A percentile compares a stretch with the other conserved stretches of the same genome.
Evolutionary conservation across 2,888 invertebrate genomes (phyloP).

Genomic region (Junonia oenone): DNA sequence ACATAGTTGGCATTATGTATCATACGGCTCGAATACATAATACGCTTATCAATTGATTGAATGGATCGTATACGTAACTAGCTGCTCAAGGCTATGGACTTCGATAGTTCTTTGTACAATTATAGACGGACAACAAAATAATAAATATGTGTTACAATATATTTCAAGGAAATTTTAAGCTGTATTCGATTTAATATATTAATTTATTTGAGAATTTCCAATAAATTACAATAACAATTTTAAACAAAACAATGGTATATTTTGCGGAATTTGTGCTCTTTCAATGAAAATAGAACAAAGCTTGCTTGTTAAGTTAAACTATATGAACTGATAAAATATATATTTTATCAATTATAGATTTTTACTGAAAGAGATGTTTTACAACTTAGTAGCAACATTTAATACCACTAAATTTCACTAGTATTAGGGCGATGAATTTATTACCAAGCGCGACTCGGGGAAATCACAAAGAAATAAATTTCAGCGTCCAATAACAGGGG

Average conservation of each 20-base stretch:
- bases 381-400: not conserved
- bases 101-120: not conserved
- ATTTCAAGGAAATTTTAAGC: no score
- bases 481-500: conserved; percentile 31
- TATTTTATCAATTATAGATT: no score
- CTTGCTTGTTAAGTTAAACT: no score
- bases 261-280: no score
- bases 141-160: not conserved
- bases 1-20: not conserved
- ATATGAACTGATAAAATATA: no score
- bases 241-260: no score
- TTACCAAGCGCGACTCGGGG: conserved; percentile 8
- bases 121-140: not conserved
- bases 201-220: no score
- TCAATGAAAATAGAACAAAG: no score
- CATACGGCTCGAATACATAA: not conserved
- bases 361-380: not conserved
- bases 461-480: conserved; percentile 31
- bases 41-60: conserved; percentile 2
- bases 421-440: conserved; percentile 16
- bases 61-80: not conserved
- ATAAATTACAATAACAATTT: no score
- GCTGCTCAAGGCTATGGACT: not conserved
- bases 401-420: not conserved
- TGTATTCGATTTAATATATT: no score